Percentiles rank a stretch among this genome's conserved stretches.
These are phyloP conservation scores for Archilochus colubris DNA, from an alignment of 2,113 vertebrate species.

Conservation along the genomic window DNA sequence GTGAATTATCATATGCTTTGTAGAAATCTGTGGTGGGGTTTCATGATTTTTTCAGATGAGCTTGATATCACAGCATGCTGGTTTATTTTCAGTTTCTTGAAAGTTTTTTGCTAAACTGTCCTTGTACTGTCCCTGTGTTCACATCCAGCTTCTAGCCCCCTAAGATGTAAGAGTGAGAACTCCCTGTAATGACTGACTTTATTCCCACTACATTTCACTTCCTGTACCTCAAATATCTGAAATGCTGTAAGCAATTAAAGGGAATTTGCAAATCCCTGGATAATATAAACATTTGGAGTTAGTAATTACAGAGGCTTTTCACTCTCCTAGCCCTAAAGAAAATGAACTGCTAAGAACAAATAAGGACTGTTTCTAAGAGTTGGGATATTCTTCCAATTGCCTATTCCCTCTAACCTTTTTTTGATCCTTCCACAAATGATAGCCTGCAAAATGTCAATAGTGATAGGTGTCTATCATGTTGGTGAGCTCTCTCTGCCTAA, in stretches of 20 bases:
- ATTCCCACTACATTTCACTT: background rate
- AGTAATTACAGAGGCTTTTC: conserved; percentile 2
- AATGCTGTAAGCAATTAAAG: background rate
- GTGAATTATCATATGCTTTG: background rate
- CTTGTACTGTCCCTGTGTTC: background rate
- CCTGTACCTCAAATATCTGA: background rate
- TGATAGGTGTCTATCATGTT: background rate
- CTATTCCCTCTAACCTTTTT: background rate
- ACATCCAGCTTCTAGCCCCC: background rate
- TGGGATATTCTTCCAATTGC: background rate
- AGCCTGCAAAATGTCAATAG: background rate
- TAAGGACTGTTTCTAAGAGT: background rate
- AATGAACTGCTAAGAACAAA: background rate
- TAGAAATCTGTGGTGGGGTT: background rate
- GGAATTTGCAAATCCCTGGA: conserved; percentile 4
- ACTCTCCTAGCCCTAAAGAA: background rate
- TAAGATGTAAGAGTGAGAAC: background rate
- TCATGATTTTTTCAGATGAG: background rate
- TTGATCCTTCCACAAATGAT: background rate
- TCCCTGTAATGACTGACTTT: background rate
- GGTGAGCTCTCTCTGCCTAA: background rate
- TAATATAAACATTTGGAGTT: conserved; percentile 3
- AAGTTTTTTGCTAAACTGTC: background rate
- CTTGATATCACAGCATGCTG: background rate
- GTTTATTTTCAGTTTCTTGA: background rate